Percentiles rank a stretch among this genome's conserved stretches.
Evolutionary conservation across 2,797 vertebrate species (phyloP).

Genomic region (Oreochromis mossambicus): DNA sequence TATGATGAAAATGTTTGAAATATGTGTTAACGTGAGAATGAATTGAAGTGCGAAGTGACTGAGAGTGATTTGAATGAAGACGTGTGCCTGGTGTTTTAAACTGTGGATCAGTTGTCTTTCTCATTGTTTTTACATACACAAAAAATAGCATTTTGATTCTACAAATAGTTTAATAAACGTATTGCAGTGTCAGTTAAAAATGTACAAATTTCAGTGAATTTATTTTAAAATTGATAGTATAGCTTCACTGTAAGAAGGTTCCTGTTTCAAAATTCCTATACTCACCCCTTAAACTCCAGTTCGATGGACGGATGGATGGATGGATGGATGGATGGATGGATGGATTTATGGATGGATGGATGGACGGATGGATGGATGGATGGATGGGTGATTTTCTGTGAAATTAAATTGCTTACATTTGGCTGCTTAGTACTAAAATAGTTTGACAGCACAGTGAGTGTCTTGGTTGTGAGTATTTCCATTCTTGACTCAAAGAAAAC

Average conservation of each 20-base stretch:
- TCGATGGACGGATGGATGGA: rapidly evolving
- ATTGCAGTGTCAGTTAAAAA: background rate
- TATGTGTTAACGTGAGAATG: background rate
- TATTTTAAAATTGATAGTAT: background rate
- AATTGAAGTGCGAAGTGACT: background rate
- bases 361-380: rapidly evolving
- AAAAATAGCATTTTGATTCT: background rate
- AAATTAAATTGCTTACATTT: background rate
- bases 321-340: rapidly evolving
- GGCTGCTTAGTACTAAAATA: background rate
- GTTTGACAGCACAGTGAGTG: background rate
- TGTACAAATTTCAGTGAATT: background rate
- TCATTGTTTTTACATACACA: background rate
- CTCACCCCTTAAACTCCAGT: background rate
- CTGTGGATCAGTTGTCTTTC: background rate
- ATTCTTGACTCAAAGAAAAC: background rate
- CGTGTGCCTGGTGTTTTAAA: background rate
- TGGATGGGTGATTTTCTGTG: rapidly evolving
- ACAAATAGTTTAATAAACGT: background rate
- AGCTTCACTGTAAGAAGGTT: background rate
- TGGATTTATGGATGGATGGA: background rate
- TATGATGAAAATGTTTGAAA: background rate
- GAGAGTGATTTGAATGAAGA: background rate
- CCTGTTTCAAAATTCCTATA: background rate
- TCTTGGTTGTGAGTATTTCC: background rate